Evolutionary conservation across 2,888 invertebrate genomes (phyloP).

Genomic region (Hirtodrosophila histrioides): DNA sequence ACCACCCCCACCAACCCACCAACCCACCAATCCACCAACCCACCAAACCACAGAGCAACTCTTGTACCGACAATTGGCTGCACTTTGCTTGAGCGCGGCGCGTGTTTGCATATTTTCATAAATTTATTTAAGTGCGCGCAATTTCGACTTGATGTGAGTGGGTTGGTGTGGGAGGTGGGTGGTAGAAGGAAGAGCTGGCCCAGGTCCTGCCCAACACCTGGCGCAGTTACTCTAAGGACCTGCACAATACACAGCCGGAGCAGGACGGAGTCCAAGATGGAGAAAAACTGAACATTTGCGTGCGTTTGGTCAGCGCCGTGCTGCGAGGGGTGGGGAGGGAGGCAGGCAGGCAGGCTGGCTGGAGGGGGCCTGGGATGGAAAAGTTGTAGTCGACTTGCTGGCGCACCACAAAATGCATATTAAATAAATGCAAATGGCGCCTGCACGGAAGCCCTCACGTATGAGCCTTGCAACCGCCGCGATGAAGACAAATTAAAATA

Average conservation of each 20-base stretch:
- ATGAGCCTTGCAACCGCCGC: slow-evolving; percentile 22
- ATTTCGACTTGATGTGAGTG: no score
- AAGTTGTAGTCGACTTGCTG: slow-evolving; percentile 35
- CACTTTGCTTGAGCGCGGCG: slow-evolving; percentile 29
- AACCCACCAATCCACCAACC: no score
- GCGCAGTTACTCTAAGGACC: no score
- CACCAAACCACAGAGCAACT: not conserved
- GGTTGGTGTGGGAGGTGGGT: no score
- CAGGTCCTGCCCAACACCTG: no score
- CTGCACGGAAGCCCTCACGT: slow-evolving; percentile 25
- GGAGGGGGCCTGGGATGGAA: slow-evolving; percentile 6
- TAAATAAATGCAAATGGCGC: slow-evolving; percentile 50
- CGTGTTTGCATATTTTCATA: slow-evolving; percentile 50
- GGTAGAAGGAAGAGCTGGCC: no score
- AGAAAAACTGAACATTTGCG: not conserved
- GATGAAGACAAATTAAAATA: slow-evolving; percentile 41
- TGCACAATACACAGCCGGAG: no score
- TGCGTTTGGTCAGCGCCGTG: slow-evolving; percentile 26
- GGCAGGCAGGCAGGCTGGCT: slow-evolving; percentile 8
- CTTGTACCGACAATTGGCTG: slow-evolving; percentile 38
- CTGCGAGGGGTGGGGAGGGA: slow-evolving; percentile 11
- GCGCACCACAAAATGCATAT: slow-evolving; percentile 39
- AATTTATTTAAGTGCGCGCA: slow-evolving; percentile 25
- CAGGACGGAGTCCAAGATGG: slow-evolving; percentile 6
- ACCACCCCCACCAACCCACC: not conserved